These are phyloP conservation scores for Echinarachnius parma DNA, from an alignment of 53 echinoderm and acorn worm species.

Conservation along the genomic window DNA sequence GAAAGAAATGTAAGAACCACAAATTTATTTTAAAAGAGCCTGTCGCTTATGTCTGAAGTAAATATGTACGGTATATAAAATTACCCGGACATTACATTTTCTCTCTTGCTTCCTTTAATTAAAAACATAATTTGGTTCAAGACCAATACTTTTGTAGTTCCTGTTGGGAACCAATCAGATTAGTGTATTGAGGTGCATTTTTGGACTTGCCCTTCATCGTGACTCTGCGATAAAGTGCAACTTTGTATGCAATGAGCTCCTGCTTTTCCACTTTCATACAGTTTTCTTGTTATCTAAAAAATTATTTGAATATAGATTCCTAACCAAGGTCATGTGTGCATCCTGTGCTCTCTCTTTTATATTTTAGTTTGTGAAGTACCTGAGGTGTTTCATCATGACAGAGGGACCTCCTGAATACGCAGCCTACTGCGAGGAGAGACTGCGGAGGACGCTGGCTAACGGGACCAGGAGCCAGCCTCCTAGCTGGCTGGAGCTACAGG, in stretches of 20 bases:
- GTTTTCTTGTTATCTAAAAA: not conserved
- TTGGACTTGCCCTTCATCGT: too few species aligned
- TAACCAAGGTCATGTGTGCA: too few species aligned
- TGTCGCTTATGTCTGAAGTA: too few species aligned
- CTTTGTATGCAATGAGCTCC: not conserved
- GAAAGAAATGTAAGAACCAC: too few species aligned
- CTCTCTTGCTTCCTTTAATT: not conserved
- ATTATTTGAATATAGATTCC: too few species aligned
- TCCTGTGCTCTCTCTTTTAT: too few species aligned
- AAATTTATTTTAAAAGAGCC: too few species aligned
- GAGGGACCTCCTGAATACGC: constrained; percentile 91
- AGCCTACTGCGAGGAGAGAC: constrained; percentile 92
- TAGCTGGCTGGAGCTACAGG: constrained; percentile 98
- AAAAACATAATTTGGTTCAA: too few species aligned
- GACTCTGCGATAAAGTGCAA: too few species aligned
- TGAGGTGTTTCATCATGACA: constrained; percentile 80
- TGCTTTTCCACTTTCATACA: not conserved
- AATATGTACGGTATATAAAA: not conserved
- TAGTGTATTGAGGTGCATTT: too few species aligned
- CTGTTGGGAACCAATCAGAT: not conserved
- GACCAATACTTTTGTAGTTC: too few species aligned
- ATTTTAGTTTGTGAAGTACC: constrained; percentile 99
- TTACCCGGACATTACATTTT: not conserved
- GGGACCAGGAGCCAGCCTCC: constrained; percentile 93
- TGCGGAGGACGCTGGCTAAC: constrained; percentile 84